Evolutionary conservation across 1,140 invertebrate genomes (phyloP), one percentile per base, ranked within the genome.

Genomic region (Plodia interpunctella): DNA sequence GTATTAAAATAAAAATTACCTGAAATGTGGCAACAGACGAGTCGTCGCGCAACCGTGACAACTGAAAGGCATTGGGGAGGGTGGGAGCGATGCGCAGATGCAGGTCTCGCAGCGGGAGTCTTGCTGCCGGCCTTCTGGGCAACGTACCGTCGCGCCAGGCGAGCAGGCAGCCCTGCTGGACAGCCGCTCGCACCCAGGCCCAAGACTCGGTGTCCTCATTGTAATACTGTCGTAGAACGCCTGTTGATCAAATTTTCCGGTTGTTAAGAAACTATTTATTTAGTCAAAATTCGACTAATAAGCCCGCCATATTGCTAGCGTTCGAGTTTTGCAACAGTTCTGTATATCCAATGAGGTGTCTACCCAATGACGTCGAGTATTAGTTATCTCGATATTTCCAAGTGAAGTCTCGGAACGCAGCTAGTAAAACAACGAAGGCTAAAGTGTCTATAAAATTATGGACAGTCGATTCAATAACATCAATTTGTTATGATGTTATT

Each of bases 151-250:
- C 83, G 2, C 85, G 73, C 83, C 85, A 88, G 5, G 80, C 85
- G 6, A 84, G 79, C 55, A 88, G 67, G 57, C 85, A 87, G 0
- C 85, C 85, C 20, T 77, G 65, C 10, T 80, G 80, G 10, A 88
- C 82, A 0, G 85, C 83, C 9, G 74, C 82, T 5, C 78, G 80
- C 58, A 88, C 83, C 85, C 85, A 88, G 32, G 80, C 76, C 76
- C 77, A 88, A 0, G 77, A 85, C 13, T 74, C 73, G 44, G 56
- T 66, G 49, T 83, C 83, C 49, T 86, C 79, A 63, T 83, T 82
- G 70, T 85, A 88, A 75, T 85, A 85, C 71, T 88, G 85, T 11
- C 83, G 76, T 51, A 88, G 76, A n/a, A 87, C 82, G 52, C 85
- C 85, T 88, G 74, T 0, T 15, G 17, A 35, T 6, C 20, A 53